phyloP scores from a whole-genome alignment of 2,888 invertebrate genomes.

The Trachelus stipa region DNA sequence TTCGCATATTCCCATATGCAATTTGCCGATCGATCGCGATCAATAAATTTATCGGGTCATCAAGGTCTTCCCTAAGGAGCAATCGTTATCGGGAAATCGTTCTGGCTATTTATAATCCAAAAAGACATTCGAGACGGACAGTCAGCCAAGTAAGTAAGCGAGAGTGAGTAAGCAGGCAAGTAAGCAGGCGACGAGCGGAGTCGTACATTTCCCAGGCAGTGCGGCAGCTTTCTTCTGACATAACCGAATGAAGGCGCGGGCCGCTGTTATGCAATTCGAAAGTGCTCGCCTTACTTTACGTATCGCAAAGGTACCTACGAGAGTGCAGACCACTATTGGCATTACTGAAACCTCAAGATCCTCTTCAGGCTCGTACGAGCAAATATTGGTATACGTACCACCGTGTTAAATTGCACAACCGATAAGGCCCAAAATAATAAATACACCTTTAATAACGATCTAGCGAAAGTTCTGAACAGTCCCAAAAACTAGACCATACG shows the following conservation, averaged over 20 bases:
- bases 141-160: neutral
- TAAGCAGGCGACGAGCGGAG: slow-evolving; percentile 5
- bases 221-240: slow-evolving; percentile 66
- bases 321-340: neutral
- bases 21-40: too few species aligned
- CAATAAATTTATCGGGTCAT: neutral
- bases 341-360: neutral
- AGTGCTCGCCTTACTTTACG: slow-evolving; percentile 67
- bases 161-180: neutral
- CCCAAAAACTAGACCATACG: neutral
- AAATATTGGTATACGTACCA: neutral
- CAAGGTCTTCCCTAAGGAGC: neutral
- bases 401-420: neutral
- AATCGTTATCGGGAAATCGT: neutral
- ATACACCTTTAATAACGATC: too few species aligned
- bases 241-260: slow-evolving; percentile 66
- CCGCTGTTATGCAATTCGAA: slow-evolving; percentile 65
- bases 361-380: neutral
- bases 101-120: slow-evolving; percentile 1
- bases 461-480: neutral
- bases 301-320: slow-evolving; percentile 40
- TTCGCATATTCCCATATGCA: neutral
- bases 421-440: neutral
- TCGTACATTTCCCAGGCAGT: slow-evolving; percentile 57
- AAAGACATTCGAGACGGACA: neutral